These are phyloP conservation scores for Linnaemya tessellans DNA, from an alignment of 2,888 invertebrate species.

Conservation along the genomic window DNA sequence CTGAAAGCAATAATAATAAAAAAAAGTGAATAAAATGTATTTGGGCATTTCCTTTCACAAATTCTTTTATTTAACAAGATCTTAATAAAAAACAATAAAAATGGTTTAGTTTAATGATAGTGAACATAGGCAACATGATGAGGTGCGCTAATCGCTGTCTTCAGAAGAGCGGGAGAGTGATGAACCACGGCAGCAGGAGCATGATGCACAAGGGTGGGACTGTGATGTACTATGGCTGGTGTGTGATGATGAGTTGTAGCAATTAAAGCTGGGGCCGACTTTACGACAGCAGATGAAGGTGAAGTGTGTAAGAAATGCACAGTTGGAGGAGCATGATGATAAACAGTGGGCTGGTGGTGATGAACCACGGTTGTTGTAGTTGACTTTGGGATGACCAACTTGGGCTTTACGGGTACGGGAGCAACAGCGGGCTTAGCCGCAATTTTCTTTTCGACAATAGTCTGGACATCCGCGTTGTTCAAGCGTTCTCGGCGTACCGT, in stretches of 20 bases:
- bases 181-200: conserved; percentile 63
- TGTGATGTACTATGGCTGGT: conserved; percentile 72
- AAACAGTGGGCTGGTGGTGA: conserved; percentile 73
- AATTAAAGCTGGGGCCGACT: conserved; percentile 67
- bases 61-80: conserved; percentile 54
- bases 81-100: conserved; percentile 28
- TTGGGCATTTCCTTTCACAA: not conserved
- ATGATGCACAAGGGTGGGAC: conserved; percentile 61
- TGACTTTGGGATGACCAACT: conserved; percentile 35
- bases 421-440: conserved; percentile 59
- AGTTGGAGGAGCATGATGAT: conserved; percentile 70
- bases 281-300: conserved; percentile 73
- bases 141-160: conserved; percentile 74
- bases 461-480: not conserved
- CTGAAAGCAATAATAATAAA: not conserved
- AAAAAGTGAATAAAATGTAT: not conserved
- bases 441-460: conserved; percentile 68
- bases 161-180: conserved; percentile 75
- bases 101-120: conserved; percentile 69
- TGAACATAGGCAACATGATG: conserved; percentile 78
- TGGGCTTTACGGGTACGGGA: conserved; percentile 39
- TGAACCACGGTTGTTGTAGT: conserved; percentile 77
- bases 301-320: conserved; percentile 72
- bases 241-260: conserved; percentile 72
- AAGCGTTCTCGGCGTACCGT: conserved; percentile 84